Conservation (phyloP, 1,140 invertebrate species). For the Bombus vancouverensis region DNA sequence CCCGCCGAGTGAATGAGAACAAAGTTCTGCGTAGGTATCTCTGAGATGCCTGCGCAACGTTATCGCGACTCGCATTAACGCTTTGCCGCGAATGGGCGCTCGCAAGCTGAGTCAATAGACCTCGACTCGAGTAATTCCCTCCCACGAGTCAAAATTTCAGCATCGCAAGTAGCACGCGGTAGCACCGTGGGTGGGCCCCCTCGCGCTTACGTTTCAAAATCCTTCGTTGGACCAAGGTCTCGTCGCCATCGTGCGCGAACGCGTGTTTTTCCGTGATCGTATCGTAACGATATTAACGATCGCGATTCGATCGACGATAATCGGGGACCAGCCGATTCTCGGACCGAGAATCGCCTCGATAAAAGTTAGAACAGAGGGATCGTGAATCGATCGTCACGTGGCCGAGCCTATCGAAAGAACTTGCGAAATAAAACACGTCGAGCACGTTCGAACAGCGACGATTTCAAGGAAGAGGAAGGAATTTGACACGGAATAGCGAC, state of each 20-base stretch:
- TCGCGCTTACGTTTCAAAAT: slow-evolving; percentile 25
- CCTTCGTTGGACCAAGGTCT: background rate
- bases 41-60: slow-evolving; percentile 9
- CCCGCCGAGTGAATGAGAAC: slow-evolving; percentile 27
- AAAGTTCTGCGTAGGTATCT: slow-evolving; percentile 56
- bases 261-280: background rate
- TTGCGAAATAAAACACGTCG: fast-evolving
- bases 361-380: background rate
- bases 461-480: background rate
- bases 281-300: background rate
- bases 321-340: background rate
- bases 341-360: fast-evolving
- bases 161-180: background rate
- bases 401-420: fast-evolving
- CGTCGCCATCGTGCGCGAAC: background rate
- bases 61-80: slow-evolving; percentile 55
- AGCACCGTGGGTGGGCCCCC: slow-evolving; percentile 25
- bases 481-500: background rate
- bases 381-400: background rate
- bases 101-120: slow-evolving; percentile 54
- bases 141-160: slow-evolving; percentile 23
- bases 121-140: slow-evolving; percentile 34
- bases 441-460: background rate
- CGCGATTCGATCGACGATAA: background rate
- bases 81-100: slow-evolving; percentile 52